Base-by-base conservation (phyloP, 2,888 invertebrate species). In the Gasteruption jaculator region DNA sequence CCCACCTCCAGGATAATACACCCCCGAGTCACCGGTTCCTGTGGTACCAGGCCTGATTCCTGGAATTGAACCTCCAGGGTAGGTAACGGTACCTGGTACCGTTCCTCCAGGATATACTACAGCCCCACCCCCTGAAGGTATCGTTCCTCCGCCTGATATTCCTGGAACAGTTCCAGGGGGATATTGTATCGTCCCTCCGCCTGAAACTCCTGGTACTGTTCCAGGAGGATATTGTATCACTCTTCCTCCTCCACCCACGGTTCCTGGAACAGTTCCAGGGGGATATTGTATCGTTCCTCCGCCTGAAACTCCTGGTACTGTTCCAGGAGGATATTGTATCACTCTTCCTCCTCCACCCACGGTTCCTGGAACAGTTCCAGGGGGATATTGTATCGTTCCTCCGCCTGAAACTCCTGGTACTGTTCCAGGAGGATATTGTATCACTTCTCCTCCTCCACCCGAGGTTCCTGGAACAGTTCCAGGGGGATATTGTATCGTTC, bases 41-140 rank as follows among this genome's bases (percentile, higher is more conserved):
- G 48, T 5, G 30, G 16, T 12, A 36, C 34, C 19, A 24, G 29
- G 2, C 20, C 11, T 32, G 12, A 32, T 29, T 14, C 48, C 52
- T 8, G 49, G 47, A n/a, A 18, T 5, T 4, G 18, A 24, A 5
- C 49, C 44, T 30, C 50, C 49, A 5, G 50, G 48, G 38, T 50
- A 46, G 10, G 34, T 25, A 18, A 41, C 47, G 33, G 38, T 18
- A 24, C 51, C 45, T 30, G 50, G 41, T 22, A 48, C 29, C 30
- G 14, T n/a, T 12, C 46, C 49, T 14, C 46, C 50, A 16, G 48
- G 46, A 45, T 49, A 49, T 7, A 2, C 4, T 14, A 10, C 20
- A n/a, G n/a, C 20, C 24, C 38, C 50, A 29, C 38, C 26, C 10
- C 43, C 47, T 15, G 48, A 48, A 26, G 41, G 25, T 8, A 33